Base-by-base conservation (phyloP, 2,113 vertebrate species). In the Chaetodon auriga region DNA sequence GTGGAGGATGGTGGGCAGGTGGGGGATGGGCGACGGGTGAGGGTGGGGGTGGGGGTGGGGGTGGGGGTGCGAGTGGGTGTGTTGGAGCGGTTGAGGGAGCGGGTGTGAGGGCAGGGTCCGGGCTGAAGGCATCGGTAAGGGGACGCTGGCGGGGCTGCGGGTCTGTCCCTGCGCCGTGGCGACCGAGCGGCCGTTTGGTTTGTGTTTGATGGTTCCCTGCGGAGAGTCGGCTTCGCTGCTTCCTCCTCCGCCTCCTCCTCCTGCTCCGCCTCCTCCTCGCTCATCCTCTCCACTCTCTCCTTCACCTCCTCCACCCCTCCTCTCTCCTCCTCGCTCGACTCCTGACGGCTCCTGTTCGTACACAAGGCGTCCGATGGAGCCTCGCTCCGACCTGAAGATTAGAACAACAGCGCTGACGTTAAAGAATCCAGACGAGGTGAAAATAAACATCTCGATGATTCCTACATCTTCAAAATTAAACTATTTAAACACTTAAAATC, bases 131-230 rank as follows among this genome's bases (percentile, higher is more conserved):
- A 93, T 84, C 0, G 88, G 79, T 64, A 93, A 21, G 0, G 90
- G 84, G n/a, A 78, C 80, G 71, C 82, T 80, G 30, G 82, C 77
- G 2, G 87, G 84, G 60, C 85, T 85, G 45, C 93, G 94, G 0
- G 93, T 91, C 51, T 95, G 95, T 6, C 94, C 94, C 76, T 95
- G 94, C 2, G 94, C 93, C 5, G 89, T 84, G 74, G 93, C 81
- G 0, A 91, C 89, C 0, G 90, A 89, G 73, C 89, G 93, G 18
- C 90, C 90, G 64, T 89, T 91, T 0, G 94, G 93, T 71, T 95
- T 95, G 92, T 96, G 97, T 86, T 97, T 97, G 72, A 97, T 95
- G 61, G 97, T 97, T 84, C 96, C 96, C 64, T 97, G 97, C 4
- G 95, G 96, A 45, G 95, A 96, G 45, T 93, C 90, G 0, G 75